Conservation (phyloP, 2,888 invertebrate species). For the Dryobota labecula region DNA sequence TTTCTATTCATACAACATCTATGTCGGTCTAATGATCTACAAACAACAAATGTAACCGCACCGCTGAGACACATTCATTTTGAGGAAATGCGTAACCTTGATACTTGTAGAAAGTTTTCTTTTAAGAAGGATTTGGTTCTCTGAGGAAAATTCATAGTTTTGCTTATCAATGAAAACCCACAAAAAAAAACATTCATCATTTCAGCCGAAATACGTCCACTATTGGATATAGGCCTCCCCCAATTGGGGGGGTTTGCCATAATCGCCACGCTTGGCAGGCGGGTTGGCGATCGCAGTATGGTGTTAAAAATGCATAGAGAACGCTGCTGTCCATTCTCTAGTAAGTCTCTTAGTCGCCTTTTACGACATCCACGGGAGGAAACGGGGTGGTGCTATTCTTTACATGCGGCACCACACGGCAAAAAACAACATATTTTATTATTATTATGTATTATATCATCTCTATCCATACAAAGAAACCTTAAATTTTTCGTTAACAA, state of each 20-base stretch:
- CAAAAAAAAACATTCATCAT: neutral
- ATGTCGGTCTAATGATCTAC: neutral
- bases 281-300: no score
- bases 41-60: neutral
- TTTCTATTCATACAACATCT: neutral
- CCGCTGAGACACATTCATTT: conserved; percentile 19
- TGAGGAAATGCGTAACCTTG: conserved; percentile 11
- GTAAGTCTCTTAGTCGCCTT: no score
- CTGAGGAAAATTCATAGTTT: neutral
- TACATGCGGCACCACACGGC: no score
- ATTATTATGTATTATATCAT: neutral
- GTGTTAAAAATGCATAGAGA: no score
- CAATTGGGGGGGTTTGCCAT: no score
- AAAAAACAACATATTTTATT: no score
- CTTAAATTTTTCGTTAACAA: neutral
- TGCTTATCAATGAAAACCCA: neutral
- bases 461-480: neutral
- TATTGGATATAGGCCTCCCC: no score
- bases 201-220: no score
- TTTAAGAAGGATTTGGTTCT: neutral
- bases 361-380: no score
- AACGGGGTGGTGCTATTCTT: no score
- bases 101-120: conserved; percentile 14
- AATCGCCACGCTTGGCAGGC: no score
- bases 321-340: no score